Evolutionary conservation across 2,797 vertebrate species (phyloP).

Genomic region (Clarias pachynema): DNA sequence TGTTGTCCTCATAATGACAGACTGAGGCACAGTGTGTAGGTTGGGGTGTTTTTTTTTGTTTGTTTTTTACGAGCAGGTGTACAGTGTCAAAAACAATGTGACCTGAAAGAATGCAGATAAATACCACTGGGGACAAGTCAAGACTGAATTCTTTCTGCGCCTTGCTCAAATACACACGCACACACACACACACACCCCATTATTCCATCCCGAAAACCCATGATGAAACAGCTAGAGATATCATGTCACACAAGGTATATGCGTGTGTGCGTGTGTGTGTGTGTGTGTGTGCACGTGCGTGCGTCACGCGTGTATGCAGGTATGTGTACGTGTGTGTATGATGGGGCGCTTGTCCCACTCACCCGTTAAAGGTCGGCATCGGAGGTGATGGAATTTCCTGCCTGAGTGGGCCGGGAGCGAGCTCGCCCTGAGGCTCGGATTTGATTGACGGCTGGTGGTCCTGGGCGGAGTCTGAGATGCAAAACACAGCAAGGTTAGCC

Average conservation of each 20-base stretch:
- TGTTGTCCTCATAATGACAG: conserved; percentile 31
- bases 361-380: conserved; percentile 87
- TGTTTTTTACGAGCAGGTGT: conserved; percentile 30
- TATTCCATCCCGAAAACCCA: not conserved
- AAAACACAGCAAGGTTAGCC: not conserved
- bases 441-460: conserved; percentile 83
- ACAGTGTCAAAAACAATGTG: conserved; percentile 28
- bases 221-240: not conserved
- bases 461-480: conserved; percentile 52
- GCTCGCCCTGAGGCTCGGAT: conserved; percentile 81
- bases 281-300: not conserved
- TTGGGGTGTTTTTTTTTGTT: not conserved
- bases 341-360: conserved; percentile 61
- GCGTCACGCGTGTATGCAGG: not conserved
- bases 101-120: conserved; percentile 34
- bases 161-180: not conserved
- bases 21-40: not conserved
- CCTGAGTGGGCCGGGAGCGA: conserved; percentile 74
- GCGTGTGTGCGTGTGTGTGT: not conserved
- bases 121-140: conserved; percentile 36
- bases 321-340: not conserved
- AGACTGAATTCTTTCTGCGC: not conserved
- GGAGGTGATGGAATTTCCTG: conserved; percentile 86
- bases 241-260: not conserved
- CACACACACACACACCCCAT: not conserved